Percentiles rank a stretch among this genome's conserved stretches.
Evolutionary conservation across 2,888 invertebrate genomes (phyloP).

Genomic region (Portevinia maculata): DNA sequence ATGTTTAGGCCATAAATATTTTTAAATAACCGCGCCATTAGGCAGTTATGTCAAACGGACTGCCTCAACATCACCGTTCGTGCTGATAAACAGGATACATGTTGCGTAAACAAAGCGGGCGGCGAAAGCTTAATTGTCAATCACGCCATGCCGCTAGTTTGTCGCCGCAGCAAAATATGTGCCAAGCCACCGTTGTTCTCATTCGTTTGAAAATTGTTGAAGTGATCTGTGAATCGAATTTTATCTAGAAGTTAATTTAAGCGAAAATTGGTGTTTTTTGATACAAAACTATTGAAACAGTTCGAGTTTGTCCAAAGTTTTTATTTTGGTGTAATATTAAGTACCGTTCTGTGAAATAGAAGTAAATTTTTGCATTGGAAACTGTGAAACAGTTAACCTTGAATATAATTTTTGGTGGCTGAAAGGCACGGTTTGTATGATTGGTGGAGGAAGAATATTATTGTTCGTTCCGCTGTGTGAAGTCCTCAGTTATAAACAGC

Average conservation of each 20-base stretch:
- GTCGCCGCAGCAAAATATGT: constrained; percentile 30
- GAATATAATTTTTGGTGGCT: background rate
- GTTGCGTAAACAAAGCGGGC: constrained; percentile 70
- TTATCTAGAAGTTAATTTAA: constrained; percentile 6
- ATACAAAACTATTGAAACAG: constrained; percentile 7
- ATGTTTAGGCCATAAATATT: constrained; percentile 34
- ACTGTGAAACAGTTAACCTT: constrained; percentile 12
- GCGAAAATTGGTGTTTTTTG: background rate
- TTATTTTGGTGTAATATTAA: background rate
- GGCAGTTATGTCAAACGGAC: constrained; percentile 69
- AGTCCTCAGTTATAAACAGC: no score
- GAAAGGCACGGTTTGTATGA: constrained; percentile 59
- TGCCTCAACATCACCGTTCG: constrained; percentile 67
- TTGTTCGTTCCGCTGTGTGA: background rate
- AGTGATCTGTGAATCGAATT: constrained; percentile 23
- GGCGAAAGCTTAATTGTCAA: constrained; percentile 63
- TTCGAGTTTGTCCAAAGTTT: constrained; percentile 15
- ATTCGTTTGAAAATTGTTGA: constrained; percentile 58
- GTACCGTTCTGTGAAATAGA: constrained; percentile 34
- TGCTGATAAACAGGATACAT: constrained; percentile 42
- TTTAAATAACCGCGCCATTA: constrained; percentile 33
- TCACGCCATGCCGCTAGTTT: constrained; percentile 45
- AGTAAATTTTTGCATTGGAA: background rate
- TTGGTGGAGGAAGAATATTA: background rate
- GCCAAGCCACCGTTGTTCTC: constrained; percentile 45